Percentiles rank a stretch among this genome's conserved stretches.
These are phyloP conservation scores for Virgularia gustaviana DNA, from an alignment of 92 coral and sea anemone species.

Conservation along the genomic window DNA sequence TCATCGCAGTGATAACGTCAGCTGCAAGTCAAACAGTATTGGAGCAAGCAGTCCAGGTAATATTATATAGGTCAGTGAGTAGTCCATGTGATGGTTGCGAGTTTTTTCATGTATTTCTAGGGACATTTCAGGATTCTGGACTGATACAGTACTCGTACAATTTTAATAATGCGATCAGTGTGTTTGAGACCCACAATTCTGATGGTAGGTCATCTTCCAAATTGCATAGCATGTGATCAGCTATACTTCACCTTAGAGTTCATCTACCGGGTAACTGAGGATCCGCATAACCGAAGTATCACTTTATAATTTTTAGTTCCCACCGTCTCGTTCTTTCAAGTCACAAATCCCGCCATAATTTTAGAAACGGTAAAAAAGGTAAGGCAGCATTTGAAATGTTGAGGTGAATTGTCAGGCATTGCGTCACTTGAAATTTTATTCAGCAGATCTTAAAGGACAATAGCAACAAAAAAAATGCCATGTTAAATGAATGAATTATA, in stretches of 20 bases:
- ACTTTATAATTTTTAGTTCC: background rate
- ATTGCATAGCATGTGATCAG: too few species aligned
- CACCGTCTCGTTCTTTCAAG: slow-evolving; percentile 76
- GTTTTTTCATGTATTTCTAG: slow-evolving; percentile 26
- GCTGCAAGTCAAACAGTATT: background rate
- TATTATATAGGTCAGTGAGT: too few species aligned
- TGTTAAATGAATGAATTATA: too few species aligned
- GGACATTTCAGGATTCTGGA: slow-evolving; percentile 85
- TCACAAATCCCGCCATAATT: slow-evolving; percentile 72
- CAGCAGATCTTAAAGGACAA: too few species aligned
- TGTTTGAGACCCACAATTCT: slow-evolving; percentile 34
- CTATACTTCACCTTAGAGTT: too few species aligned
- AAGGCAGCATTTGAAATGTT: too few species aligned
- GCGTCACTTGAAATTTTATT: too few species aligned
- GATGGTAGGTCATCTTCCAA: slow-evolving; percentile 61
- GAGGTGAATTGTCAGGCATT: too few species aligned
- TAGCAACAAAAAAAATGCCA: too few species aligned
- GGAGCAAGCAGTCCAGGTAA: too few species aligned
- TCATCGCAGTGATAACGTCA: too few species aligned
- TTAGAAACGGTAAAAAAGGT: slow-evolving; percentile 95
- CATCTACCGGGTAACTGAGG: background rate
- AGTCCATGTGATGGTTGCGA: background rate
- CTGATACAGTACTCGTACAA: slow-evolving; percentile 78
- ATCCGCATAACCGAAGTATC: background rate
- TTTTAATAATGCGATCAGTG: slow-evolving; percentile 69